A percentile compares a stretch with the other conserved stretches of the same genome.
These are phyloP conservation scores for Podarcis siculus DNA, from an alignment of 2,797 vertebrate genomes.

Conservation along the genomic window DNA sequence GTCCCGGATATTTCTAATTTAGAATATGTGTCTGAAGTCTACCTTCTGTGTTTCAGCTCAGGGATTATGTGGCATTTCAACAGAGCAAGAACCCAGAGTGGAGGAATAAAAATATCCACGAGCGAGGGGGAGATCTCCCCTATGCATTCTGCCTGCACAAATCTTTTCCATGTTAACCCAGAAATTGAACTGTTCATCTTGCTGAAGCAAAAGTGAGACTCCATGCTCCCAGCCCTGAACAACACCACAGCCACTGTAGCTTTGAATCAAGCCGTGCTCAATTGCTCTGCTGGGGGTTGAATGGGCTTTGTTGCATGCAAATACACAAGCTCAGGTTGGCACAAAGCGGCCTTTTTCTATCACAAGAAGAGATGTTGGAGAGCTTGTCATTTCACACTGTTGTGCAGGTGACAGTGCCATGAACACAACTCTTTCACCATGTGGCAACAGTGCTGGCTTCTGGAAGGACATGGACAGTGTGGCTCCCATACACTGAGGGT, in stretches of 20 bases:
- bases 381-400: background rate
- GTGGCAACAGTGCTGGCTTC: background rate
- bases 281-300: background rate
- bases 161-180: background rate
- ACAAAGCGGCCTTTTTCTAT: background rate
- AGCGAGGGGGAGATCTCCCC: background rate
- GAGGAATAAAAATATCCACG: background rate
- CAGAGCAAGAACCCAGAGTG: background rate
- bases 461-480: too few relatives aligned
- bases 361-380: background rate
- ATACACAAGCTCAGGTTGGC: background rate
- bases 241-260: background rate
- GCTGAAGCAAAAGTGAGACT: background rate
- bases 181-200: background rate
- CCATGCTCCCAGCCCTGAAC: background rate
- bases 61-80: background rate
- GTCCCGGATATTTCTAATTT: background rate
- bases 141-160: background rate
- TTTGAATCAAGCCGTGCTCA: background rate
- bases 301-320: background rate
- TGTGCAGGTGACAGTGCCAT: background rate
- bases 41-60: background rate
- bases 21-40: background rate
- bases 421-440: background rate
- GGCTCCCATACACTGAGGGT: too few relatives aligned